phyloP scores from a whole-genome alignment of 1,140 invertebrate species.

The Linepithema humile region DNA sequence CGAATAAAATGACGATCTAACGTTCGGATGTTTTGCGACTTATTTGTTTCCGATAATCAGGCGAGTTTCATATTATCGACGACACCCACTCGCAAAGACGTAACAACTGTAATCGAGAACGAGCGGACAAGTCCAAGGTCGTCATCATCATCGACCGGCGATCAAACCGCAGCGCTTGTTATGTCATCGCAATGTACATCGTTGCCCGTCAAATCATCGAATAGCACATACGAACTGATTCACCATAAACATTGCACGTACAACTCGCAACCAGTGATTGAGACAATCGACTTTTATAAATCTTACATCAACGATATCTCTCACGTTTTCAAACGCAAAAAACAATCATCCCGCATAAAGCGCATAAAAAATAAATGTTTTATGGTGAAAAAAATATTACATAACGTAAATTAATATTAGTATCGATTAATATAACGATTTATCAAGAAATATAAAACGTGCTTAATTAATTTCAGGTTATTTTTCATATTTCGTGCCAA shows the following conservation, averaged over 20 bases:
- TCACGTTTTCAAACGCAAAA: neutral
- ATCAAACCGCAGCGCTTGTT: slow-evolving; percentile 73
- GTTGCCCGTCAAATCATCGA: slow-evolving; percentile 72
- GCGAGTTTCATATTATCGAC: slow-evolving; percentile 12
- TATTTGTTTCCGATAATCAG: slow-evolving; percentile 46
- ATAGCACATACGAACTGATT: slow-evolving; percentile 62
- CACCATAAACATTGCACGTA: slow-evolving; percentile 33
- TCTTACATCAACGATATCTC: neutral
- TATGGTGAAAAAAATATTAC: neutral
- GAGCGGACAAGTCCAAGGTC: slow-evolving; percentile 76
- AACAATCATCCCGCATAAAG: neutral
- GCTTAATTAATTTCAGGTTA: neutral
- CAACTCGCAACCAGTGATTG: neutral
- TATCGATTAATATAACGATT: neutral
- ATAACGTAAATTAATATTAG: neutral
- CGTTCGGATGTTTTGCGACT: neutral
- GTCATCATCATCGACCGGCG: slow-evolving; percentile 67
- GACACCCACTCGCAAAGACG: slow-evolving; percentile 10
- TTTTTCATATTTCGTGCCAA: neutral
- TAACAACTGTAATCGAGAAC: slow-evolving; percentile 71
- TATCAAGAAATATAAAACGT: too few species aligned
- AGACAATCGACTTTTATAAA: slow-evolving; percentile 3
- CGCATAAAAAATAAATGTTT: neutral
- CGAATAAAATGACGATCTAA: neutral
- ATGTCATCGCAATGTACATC: slow-evolving; percentile 70